Evolutionary conservation across 30 jellyfish, hydroid and myxozoan species (phyloP).

Genomic region (Hydractinia echinata): DNA sequence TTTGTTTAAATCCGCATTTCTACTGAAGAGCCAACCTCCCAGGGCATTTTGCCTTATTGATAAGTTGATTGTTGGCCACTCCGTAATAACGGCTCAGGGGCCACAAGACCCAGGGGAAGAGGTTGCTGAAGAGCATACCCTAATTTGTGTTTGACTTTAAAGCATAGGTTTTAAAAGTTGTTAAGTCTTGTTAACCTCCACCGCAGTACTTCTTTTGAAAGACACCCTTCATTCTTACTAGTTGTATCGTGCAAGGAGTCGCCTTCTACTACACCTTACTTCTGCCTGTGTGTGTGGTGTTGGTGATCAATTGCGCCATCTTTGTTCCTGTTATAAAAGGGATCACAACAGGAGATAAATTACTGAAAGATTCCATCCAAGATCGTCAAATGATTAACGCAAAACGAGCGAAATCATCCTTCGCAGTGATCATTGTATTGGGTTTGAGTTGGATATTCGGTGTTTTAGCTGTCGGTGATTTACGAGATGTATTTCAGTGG

Average conservation of each 20-base stretch:
- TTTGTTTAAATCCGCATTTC: no score
- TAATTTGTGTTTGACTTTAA: background rate
- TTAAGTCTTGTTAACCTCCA: background rate
- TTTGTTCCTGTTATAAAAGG: conserved; percentile 7
- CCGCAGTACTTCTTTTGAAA: background rate
- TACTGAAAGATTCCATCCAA: conserved; percentile 16
- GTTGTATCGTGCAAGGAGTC: conserved; percentile 28
- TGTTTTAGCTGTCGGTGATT: conserved; percentile 27
- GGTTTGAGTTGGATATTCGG: conserved; percentile 31
- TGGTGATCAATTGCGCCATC: conserved; percentile 24
- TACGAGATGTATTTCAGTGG: conserved; percentile 23
- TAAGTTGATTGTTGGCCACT: no score
- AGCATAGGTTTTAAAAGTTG: background rate
- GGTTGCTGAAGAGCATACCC: no score
- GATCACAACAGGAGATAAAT: background rate
- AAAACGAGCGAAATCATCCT: conserved; percentile 21
- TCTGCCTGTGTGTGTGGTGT: conserved; percentile 30
- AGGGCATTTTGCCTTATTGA: no score
- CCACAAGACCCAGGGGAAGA: no score
- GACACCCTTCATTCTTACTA: background rate
- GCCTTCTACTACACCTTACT: conserved; percentile 34
- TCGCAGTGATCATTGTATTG: background rate
- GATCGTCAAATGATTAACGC: conserved; percentile 9
- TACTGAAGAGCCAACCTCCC: no score
- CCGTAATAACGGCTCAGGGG: no score